Conservation (phyloP, 2,113 vertebrate genomes). For the Uria aalge region DNA sequence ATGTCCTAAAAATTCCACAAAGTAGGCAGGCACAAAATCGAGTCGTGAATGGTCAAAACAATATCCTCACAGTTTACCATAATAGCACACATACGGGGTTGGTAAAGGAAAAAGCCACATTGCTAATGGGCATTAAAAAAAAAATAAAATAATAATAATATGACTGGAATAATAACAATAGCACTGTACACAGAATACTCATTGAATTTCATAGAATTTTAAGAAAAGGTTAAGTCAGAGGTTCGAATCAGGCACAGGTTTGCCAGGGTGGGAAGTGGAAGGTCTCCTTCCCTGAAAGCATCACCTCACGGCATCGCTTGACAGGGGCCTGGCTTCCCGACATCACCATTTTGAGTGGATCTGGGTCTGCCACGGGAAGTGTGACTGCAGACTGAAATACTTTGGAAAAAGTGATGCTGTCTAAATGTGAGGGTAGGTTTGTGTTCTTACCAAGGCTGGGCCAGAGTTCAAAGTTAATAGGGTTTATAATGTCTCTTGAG, state of each 20-base stretch:
- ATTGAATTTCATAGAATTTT: not conserved
- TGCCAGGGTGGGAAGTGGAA: not conserved
- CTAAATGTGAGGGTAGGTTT: not conserved
- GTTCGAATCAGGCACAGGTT: not conserved
- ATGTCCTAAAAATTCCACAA: not conserved
- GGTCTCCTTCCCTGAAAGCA: not conserved
- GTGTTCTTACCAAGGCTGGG: conserved; percentile 19
- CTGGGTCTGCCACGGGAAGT: not conserved
- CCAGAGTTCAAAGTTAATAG: conserved; percentile 50
- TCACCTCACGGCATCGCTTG: accelerated
- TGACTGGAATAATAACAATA: not conserved
- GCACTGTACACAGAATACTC: not conserved
- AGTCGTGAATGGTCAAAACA: not conserved
- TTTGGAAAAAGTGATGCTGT: not conserved
- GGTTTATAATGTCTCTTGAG: conserved; percentile 43
- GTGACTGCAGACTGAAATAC: not conserved
- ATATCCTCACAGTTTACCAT: not conserved
- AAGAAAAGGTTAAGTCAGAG: not conserved
- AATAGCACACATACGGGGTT: accelerated
- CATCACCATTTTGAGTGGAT: not conserved
- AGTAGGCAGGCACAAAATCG: not conserved
- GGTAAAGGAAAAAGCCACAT: not conserved
- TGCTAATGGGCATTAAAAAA: not conserved
- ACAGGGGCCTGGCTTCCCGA: not conserved
- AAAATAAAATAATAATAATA: not conserved